phyloP scores from a whole-genome alignment of 23 tunicate genomes.

The Styela plicata region DNA sequence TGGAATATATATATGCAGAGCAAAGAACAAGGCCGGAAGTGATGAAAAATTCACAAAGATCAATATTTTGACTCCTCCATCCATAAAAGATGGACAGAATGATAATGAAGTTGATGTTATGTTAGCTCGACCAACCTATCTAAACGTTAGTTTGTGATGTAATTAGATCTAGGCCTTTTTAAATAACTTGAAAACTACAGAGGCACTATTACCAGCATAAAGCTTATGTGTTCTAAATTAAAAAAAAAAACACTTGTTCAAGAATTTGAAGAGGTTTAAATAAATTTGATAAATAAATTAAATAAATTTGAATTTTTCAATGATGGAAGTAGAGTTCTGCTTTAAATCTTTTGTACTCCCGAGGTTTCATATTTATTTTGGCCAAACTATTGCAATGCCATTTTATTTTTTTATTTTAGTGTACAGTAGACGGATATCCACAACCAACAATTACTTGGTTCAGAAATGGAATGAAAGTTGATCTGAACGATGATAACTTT shows the following conservation, averaged over 20 bases:
- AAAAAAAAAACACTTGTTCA: too few relatives aligned
- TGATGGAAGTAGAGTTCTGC: too few relatives aligned
- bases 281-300: too few relatives aligned
- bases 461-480: constrained; percentile 67
- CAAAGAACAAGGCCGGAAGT: constrained; percentile 85
- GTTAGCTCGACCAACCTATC: constrained; percentile 11
- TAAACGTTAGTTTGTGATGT: too few relatives aligned
- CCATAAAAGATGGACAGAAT: constrained; percentile 53
- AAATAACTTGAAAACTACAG: too few relatives aligned
- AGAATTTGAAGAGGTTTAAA: too few relatives aligned
- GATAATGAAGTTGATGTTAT: constrained; percentile 17
- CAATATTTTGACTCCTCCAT: constrained; percentile 62
- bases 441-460: constrained; percentile 89
- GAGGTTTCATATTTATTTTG: not conserved
- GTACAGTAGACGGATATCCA: constrained; percentile 84
- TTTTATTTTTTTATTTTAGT: constrained; percentile 33
- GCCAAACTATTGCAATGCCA: constrained; percentile 20
- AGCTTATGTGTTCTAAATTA: too few relatives aligned
- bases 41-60: constrained; percentile 68
- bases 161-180: too few relatives aligned
- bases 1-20: constrained; percentile 86
- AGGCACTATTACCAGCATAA: too few relatives aligned
- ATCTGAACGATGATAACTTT: constrained; percentile 38
- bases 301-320: too few relatives aligned
- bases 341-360: too few relatives aligned